Conservation (phyloP, 30 jellyfish, hydroid and myxozoan genomes). For the Phacellophora camtschatica region DNA sequence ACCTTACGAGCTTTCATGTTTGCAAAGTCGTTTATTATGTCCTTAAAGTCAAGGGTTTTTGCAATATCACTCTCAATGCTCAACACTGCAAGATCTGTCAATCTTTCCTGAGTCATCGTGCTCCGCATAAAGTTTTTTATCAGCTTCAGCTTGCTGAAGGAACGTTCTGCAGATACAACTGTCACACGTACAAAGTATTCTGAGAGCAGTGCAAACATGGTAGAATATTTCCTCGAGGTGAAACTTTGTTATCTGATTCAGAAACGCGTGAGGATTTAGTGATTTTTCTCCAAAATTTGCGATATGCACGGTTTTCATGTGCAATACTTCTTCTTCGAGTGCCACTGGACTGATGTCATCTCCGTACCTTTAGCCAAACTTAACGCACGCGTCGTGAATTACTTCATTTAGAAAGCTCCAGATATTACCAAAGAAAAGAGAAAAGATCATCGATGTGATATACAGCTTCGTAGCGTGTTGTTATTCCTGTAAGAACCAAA, state of each 20-base stretch:
- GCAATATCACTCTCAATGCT: too few relatives aligned
- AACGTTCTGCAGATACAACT: constrained; percentile 66
- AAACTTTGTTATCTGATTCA: constrained; percentile 4
- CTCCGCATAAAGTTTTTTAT: too few relatives aligned
- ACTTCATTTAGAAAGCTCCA: constrained; percentile 2
- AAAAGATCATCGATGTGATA: constrained; percentile 5
- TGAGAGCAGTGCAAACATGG: constrained; percentile 51
- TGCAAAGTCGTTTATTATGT: constrained; percentile 18
- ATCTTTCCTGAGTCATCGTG: too few relatives aligned
- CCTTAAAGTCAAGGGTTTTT: constrained; percentile 2
- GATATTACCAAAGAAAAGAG: constrained; percentile 43
- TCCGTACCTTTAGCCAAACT: not conserved
- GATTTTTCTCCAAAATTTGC: constrained; percentile 27
- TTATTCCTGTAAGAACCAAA: constrained; percentile 45
- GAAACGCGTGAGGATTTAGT: constrained; percentile 42
- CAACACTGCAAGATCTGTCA: too few relatives aligned
- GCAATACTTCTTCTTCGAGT: constrained; percentile 36
- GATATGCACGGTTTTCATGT: constrained; percentile 23
- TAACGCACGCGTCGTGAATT: constrained; percentile 31
- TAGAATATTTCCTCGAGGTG: constrained; percentile 36
- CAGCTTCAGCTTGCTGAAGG: constrained; percentile 52
- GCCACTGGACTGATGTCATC: too few relatives aligned
- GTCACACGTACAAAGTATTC: constrained; percentile 53
- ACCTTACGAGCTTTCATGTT: constrained; percentile 21
- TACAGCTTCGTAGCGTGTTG: constrained; percentile 42